phyloP scores from a whole-genome alignment of 2,888 invertebrate species.

The Biston stratarius region DNA sequence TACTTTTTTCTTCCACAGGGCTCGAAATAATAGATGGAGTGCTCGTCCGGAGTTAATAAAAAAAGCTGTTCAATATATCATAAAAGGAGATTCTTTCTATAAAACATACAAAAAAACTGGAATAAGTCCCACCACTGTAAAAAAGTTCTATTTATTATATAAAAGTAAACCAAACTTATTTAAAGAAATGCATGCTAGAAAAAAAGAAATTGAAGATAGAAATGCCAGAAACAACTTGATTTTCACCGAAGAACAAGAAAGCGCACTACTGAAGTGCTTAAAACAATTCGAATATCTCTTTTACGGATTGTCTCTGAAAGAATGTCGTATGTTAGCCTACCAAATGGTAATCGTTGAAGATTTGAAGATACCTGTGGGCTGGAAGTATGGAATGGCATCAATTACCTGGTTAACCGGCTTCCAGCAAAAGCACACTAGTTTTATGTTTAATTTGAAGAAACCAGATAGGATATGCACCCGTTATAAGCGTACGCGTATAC shows the following conservation, averaged over 20 bases:
- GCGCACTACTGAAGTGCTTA: not conserved
- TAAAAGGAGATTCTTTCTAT: not conserved
- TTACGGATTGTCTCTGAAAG: constrained; percentile 18
- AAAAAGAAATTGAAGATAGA: not conserved
- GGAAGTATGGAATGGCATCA: constrained; percentile 19
- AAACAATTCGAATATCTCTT: constrained; percentile 9
- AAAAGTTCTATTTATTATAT: constrained; percentile 9
- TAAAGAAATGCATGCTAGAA: too few relatives aligned
- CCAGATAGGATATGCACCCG: constrained; percentile 2
- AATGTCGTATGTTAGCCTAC: constrained; percentile 27
- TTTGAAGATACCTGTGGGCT: constrained; percentile 14
- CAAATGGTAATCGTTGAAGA: constrained; percentile 18
- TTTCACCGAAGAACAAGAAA: constrained; percentile 16
- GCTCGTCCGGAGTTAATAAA: not conserved
- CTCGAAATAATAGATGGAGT: not conserved
- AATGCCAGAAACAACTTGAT: not conserved
- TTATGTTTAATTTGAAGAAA: constrained; percentile 8
- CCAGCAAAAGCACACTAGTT: not conserved
- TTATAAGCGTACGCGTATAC: not conserved
- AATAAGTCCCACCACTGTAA: not conserved
- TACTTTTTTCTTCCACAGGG: not conserved
- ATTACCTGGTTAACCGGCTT: constrained; percentile 4
- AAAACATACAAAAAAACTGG: constrained; percentile 2
- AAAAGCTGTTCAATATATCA: not conserved
- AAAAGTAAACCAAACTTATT: not conserved